A percentile compares a stretch with the other conserved stretches of the same genome.
phyloP scores from a whole-genome alignment of 2,797 vertebrate species.

The Darevskia nairensis region DNA sequence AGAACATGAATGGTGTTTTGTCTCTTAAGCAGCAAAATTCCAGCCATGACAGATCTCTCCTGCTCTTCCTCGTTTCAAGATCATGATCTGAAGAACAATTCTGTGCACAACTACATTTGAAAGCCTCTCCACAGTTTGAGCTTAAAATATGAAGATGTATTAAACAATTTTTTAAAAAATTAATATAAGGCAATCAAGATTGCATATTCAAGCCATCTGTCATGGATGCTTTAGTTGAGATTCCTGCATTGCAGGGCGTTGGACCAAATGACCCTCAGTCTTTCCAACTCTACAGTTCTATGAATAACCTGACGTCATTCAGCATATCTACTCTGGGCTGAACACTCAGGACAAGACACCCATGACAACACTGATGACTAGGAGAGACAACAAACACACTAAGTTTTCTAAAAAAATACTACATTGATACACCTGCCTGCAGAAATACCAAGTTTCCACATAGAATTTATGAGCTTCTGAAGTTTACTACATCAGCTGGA shows the following conservation, averaged over 20 bases:
- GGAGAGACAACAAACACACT: neutral
- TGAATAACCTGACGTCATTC: neutral
- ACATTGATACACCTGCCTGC: neutral
- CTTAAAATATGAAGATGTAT: slow-evolving; percentile 72
- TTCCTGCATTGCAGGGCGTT: too few relatives aligned
- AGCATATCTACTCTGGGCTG: neutral
- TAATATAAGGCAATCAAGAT: slow-evolving; percentile 41
- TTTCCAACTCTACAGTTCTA: too few relatives aligned
- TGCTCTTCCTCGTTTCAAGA: too few relatives aligned
- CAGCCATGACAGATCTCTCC: too few relatives aligned
- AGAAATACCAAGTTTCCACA: neutral
- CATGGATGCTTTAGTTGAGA: too few relatives aligned
- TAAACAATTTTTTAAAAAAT: slow-evolving; percentile 48
- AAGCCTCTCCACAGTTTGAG: slow-evolving; percentile 73
- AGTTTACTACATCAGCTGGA: neutral
- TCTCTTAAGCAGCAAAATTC: too few relatives aligned
- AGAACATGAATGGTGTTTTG: too few relatives aligned
- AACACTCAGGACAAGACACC: too few relatives aligned
- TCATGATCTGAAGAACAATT: too few relatives aligned
- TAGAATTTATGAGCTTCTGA: neutral
- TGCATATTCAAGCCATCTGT: slow-evolving; percentile 13
- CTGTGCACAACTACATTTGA: too few relatives aligned
- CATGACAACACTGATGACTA: neutral
- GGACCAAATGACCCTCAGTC: too few relatives aligned
- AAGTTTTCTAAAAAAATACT: neutral